Percentiles rank a stretch among this genome's conserved stretches.
Conservation (phyloP, 2,113 vertebrate species). For the Suncus etruscus region DNA sequence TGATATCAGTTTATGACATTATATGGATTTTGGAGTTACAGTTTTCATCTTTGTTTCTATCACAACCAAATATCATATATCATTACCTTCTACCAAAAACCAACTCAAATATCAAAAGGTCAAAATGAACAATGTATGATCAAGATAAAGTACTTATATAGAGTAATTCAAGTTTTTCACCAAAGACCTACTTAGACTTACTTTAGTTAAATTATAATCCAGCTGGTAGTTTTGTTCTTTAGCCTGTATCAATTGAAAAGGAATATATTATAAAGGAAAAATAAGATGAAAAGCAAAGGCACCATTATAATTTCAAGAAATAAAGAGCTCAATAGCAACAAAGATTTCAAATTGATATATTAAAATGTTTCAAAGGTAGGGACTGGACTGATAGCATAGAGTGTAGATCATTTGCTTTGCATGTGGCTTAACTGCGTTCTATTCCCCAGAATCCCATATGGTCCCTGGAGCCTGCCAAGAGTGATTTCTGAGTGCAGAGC, state of each 20-base stretch:
- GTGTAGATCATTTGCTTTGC: no score
- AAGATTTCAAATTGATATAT: not conserved
- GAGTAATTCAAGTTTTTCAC: slow-evolving; percentile 5
- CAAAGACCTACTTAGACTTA: not conserved
- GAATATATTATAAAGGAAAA: not conserved
- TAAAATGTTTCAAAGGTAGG: not conserved
- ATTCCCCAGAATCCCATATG: no score
- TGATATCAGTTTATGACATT: no score
- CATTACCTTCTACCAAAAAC: no score
- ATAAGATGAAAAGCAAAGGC: not conserved
- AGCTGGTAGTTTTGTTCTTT: slow-evolving; percentile 6
- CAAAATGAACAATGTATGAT: not conserved
- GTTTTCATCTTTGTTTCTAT: no score
- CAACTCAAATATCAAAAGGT: not conserved
- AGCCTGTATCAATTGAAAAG: not conserved
- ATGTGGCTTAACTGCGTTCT: no score
- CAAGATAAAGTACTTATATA: not conserved
- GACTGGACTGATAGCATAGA: no score
- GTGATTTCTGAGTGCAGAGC: no score
- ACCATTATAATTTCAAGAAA: not conserved
- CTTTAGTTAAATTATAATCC: not conserved
- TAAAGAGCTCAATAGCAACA: not conserved
- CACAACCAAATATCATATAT: no score
- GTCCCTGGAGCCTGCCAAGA: no score
- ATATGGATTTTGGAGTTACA: no score